These are phyloP conservation scores for Sphaerophoria rueppellii DNA, from an alignment of 2,888 invertebrate genomes.

Conservation along the genomic window DNA sequence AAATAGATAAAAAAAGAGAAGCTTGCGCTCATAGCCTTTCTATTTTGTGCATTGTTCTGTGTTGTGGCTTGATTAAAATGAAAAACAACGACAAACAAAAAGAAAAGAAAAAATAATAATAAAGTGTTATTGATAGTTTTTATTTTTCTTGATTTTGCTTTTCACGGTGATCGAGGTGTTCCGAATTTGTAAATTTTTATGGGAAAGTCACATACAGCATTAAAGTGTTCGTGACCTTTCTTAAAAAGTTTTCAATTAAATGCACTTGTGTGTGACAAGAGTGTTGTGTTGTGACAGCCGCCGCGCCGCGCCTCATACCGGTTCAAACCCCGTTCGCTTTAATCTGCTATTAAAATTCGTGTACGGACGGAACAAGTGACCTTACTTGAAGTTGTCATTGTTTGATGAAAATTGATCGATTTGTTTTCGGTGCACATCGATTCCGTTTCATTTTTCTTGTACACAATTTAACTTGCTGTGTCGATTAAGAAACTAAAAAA, in stretches of 20 bases:
- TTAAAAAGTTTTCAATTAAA: conserved; percentile 13
- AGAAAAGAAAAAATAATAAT: conserved; percentile 7
- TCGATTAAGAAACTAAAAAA: conserved; percentile 4
- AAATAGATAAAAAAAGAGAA: conserved; percentile 46
- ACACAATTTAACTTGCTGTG: background rate
- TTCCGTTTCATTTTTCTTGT: background rate
- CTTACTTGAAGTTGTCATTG: conserved; percentile 43
- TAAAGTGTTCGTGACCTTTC: conserved; percentile 47
- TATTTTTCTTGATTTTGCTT: conserved; percentile 18
- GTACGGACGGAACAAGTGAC: conserved; percentile 46
- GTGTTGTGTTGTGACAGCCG: conserved; percentile 37
- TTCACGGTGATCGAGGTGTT: conserved; percentile 7
- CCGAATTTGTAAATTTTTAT: background rate
- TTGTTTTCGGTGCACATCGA: conserved; percentile 24
- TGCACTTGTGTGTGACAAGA: conserved; percentile 21
- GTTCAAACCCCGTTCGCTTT: conserved; percentile 21
- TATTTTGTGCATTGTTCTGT: conserved; percentile 45
- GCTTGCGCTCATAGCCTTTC: conserved; percentile 41
- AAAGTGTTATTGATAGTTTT: conserved; percentile 52
- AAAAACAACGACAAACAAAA: background rate
- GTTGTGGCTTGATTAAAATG: conserved; percentile 35
- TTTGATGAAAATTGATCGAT: conserved; percentile 63
- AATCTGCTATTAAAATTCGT: background rate
- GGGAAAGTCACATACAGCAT: background rate
- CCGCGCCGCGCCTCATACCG: background rate